These are phyloP conservation scores for Lates japonicus DNA, from an alignment of 2,797 vertebrate genomes.

Conservation along the genomic window DNA sequence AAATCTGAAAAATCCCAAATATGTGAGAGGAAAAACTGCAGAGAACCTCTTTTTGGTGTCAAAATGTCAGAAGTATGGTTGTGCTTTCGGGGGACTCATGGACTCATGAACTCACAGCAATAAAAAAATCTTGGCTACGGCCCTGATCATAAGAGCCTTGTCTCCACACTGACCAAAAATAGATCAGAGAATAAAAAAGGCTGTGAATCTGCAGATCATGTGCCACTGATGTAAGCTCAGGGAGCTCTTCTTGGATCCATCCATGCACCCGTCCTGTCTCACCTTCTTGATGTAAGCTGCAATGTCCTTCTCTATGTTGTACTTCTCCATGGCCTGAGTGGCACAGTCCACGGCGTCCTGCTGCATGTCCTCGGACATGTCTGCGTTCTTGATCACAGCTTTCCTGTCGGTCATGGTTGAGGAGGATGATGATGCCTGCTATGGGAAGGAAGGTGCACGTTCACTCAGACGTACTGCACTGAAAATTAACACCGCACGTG, in stretches of 20 bases:
- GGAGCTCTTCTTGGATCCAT: constrained; percentile 23
- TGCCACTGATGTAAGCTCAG: constrained; percentile 34
- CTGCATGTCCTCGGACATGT: constrained; percentile 99
- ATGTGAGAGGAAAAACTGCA: background rate
- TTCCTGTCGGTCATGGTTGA: constrained; percentile 95
- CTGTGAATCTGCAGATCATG: constrained; percentile 42
- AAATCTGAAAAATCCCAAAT: too few species aligned
- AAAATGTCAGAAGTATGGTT: too few species aligned
- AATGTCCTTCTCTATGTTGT: constrained; percentile 99
- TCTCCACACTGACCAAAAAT: constrained; percentile 53
- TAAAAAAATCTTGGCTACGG: constrained; percentile 6
- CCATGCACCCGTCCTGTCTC: constrained; percentile 44
- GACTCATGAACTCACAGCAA: background rate
- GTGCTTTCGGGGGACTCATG: background rate
- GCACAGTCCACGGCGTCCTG: constrained; percentile 99
- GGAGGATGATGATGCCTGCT: constrained; percentile 79
- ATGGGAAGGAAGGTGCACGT: constrained; percentile 22
- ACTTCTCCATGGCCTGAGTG: constrained; percentile 99
- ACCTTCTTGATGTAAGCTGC: constrained; percentile 99
- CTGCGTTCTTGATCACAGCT: constrained; percentile 99
- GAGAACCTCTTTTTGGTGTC: background rate
- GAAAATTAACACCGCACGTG: constrained; percentile 71
- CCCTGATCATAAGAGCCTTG: constrained; percentile 27
- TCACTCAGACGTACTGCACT: constrained; percentile 53
- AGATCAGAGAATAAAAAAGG: constrained; percentile 35